A percentile compares a stretch with the other conserved stretches of the same genome.
These are phyloP conservation scores for Sesamia inferens DNA, from an alignment of 2,888 invertebrate genomes.

Conservation along the genomic window DNA sequence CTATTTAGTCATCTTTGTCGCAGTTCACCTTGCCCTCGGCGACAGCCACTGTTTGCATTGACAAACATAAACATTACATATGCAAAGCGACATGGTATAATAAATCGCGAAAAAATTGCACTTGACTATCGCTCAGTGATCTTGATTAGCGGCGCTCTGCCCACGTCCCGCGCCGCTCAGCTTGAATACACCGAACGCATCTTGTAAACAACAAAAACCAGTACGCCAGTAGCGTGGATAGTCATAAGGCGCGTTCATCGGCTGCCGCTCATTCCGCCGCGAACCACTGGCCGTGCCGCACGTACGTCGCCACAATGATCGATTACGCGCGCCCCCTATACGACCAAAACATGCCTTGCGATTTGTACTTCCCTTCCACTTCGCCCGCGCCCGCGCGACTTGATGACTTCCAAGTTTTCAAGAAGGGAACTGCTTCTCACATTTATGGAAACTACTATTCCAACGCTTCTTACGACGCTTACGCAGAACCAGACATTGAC, in stretches of 20 bases:
- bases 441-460: conserved; percentile 84
- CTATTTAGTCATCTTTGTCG: conserved; percentile 43
- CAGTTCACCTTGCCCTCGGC: conserved; percentile 47
- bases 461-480: conserved; percentile 79
- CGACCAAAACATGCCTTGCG: conserved; percentile 85
- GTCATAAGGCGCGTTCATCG: conserved; percentile 71
- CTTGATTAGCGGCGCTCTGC: conserved; percentile 57
- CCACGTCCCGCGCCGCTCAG: conserved; percentile 32
- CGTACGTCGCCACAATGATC: conserved; percentile 80
- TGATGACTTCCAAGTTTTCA: conserved; percentile 87
- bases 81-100: conserved; percentile 48
- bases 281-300: conserved; percentile 75
- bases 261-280: conserved; percentile 77
- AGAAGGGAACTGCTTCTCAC: conserved; percentile 81
- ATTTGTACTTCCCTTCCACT: conserved; percentile 78
- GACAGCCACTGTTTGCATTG: conserved; percentile 45
- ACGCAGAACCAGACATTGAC: conserved; percentile 82
- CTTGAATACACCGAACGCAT: conserved; percentile 62
- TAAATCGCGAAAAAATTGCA: conserved; percentile 62
- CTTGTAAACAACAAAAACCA: conserved; percentile 80
- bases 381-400: conserved; percentile 84
- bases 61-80: conserved; percentile 53
- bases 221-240: conserved; percentile 73
- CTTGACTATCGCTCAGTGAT: conserved; percentile 49
- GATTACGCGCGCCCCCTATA: conserved; percentile 85